Base-by-base conservation (phyloP, 2,888 invertebrate genomes). In the Nipponacmea schrenckii region DNA sequence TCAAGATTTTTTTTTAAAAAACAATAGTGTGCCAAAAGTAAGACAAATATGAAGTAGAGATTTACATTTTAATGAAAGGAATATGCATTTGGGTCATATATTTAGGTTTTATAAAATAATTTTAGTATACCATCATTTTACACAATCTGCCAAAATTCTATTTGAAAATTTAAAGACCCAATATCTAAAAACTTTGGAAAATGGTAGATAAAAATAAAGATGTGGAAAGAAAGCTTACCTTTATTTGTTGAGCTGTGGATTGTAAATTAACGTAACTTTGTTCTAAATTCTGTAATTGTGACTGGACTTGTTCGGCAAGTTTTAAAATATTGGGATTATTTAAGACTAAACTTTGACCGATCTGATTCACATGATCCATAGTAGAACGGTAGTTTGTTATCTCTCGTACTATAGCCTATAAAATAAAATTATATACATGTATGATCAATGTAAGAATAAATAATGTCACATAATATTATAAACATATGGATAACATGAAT, bases 251-350 rank as follows among this genome's bases (percentile, higher is more conserved):
- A 0, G 96, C 97, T 0, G 96, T 97, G 72, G 94, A 93, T 56
- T 96, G 89, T 12, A 97, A 90, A 0, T 96, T 95, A 85, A 95
- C 93, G 86, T 97, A 97, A 86, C 97, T 97, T 70, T 97, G 96
- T 83, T 95, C 95, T 0, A 97, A 95, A 85, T 97, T 97, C 84
- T 93, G 93, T 68, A 97, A 88, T 87, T 97, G 97, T 50, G 93
- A 93, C 66, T 94, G 94, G 48, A 97, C 95, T 0, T 93, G 93
- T 5, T 93, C 92, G 68, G 93, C 92, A 68, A 96, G 94, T 0
- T 91, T 89, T 0, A 95, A 94, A 10, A 82, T 80, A 67, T 80
- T 77, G 46, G 83, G 75, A 82, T 97, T 96, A 46, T 94, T 92
- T 77, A 93, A 93, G 69, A 96, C 94, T 85, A 96, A 95, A 0